Conservation (phyloP, 2,888 invertebrate genomes). For the Eristalis intricaria region DNA sequence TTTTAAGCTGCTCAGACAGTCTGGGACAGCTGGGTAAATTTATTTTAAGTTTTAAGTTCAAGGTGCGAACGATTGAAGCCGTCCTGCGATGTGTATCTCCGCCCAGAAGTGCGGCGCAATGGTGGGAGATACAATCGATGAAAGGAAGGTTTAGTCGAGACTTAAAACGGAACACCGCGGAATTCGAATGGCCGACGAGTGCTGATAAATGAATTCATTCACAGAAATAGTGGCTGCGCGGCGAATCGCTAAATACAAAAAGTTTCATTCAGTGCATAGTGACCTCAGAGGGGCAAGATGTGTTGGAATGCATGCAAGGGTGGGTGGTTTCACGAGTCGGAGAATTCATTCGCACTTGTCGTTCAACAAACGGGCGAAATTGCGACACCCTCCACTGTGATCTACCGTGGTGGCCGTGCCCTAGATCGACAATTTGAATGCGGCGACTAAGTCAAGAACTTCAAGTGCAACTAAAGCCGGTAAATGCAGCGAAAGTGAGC, state of each 20-base stretch:
- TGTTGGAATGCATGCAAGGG: neutral
- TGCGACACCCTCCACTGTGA: neutral
- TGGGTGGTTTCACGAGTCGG: neutral
- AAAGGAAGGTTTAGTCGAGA: slow-evolving; percentile 22
- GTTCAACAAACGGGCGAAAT: neutral
- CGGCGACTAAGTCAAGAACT: neutral
- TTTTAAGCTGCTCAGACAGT: neutral
- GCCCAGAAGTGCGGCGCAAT: slow-evolving; percentile 5
- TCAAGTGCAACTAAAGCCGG: neutral
- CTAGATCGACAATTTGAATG: neutral
- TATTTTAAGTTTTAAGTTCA: slow-evolving; percentile 34
- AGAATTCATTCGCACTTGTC: neutral
- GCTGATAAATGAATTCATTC: slow-evolving; percentile 7
- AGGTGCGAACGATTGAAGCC: neutral
- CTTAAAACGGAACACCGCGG: neutral
- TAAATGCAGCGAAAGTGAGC: neutral
- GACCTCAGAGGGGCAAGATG: neutral
- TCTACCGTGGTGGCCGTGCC: neutral
- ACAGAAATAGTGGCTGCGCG: neutral
- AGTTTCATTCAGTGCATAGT: neutral
- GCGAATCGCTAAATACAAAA: neutral
- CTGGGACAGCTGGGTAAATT: slow-evolving; percentile 10
- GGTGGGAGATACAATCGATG: slow-evolving; percentile 14
- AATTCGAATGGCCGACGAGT: slow-evolving; percentile 13
- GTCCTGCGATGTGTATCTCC: slow-evolving; percentile 14